These are phyloP conservation scores for Hemaris fuciformis DNA, from an alignment of 2,888 invertebrate species.

Conservation along the genomic window DNA sequence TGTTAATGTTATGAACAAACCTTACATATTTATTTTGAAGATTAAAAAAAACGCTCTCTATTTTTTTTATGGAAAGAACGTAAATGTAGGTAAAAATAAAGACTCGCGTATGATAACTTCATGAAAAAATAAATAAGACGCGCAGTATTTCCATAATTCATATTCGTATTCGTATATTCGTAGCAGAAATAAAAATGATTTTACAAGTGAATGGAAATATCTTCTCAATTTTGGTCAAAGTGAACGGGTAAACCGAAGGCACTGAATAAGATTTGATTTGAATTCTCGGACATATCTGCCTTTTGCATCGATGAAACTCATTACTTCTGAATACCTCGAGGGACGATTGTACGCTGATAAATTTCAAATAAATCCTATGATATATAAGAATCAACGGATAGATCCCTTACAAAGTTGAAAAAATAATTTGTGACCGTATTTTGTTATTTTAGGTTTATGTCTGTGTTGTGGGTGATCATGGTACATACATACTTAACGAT, in stretches of 20 bases:
- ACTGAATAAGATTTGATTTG: neutral
- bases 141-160: neutral
- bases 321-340: neutral
- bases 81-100: neutral
- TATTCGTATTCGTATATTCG: neutral
- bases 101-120: neutral
- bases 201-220: neutral
- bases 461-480: slow-evolving; percentile 91
- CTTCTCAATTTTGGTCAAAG: neutral
- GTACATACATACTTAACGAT: slow-evolving; percentile 92
- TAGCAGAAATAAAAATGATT: neutral
- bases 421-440: slow-evolving; percentile 3
- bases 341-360: neutral
- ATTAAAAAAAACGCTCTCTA: too few relatives aligned
- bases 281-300: neutral
- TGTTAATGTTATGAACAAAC: too few relatives aligned
- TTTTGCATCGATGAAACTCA: neutral
- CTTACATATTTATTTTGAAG: neutral
- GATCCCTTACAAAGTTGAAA: neutral
- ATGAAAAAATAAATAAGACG: neutral
- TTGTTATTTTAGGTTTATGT: slow-evolving; percentile 81
- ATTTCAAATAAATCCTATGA: neutral
- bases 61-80: neutral
- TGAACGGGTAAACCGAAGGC: neutral
- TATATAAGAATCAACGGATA: neutral